A percentile compares a stretch with the other conserved stretches of the same genome.
Conservation (phyloP, 2,888 invertebrate species). For the Cordilura impudica region DNA sequence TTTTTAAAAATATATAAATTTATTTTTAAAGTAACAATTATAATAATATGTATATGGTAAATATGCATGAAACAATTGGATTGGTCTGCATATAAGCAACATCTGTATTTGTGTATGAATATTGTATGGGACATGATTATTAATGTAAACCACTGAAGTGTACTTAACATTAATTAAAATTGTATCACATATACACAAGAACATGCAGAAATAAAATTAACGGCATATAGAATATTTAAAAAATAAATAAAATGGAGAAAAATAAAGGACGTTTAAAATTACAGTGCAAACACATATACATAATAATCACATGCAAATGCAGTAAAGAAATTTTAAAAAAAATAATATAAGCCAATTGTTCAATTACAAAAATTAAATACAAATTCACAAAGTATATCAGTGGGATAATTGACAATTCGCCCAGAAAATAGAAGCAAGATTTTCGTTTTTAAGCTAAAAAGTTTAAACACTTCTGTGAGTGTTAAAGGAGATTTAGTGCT, state of each 20-base stretch:
- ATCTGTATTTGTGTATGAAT: background rate
- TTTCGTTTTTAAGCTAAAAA: too few species aligned
- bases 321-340: background rate
- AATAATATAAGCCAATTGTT: slow-evolving; percentile 3
- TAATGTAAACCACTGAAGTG: slow-evolving; percentile 40
- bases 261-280: background rate
- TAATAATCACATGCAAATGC: background rate
- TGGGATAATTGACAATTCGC: too few species aligned
- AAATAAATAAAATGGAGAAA: background rate
- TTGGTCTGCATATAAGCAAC: background rate
- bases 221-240: background rate
- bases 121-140: background rate
- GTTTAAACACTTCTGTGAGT: too few species aligned
- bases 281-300: background rate
- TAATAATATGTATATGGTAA: background rate
- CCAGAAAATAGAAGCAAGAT: too few species aligned
- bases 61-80: background rate
- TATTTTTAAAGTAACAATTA: background rate
- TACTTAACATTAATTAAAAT: slow-evolving; percentile 40
- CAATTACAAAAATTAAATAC: slow-evolving; percentile 27
- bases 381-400: background rate
- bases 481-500: too few species aligned
- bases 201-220: background rate
- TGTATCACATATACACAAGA: slow-evolving; percentile 10
- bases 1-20: background rate